phyloP scores from a whole-genome alignment of 2,797 vertebrate genomes.

The Acanthurus leucopareius region DNA sequence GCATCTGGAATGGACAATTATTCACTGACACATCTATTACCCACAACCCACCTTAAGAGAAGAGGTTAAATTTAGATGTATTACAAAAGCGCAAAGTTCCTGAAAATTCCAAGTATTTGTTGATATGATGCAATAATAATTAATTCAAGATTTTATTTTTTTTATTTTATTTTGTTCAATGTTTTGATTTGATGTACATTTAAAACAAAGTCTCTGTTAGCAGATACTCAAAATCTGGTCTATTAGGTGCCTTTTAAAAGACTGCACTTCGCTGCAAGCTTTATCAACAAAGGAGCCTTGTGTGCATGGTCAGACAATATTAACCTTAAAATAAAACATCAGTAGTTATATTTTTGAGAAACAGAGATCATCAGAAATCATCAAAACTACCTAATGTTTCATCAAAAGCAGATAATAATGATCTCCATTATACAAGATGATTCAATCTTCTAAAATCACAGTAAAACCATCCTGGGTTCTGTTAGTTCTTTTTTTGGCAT shows the following conservation, averaged over 20 bases:
- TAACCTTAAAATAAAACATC: neutral
- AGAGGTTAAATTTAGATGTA: no score
- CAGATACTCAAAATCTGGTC: neutral
- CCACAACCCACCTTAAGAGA: neutral
- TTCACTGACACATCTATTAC: conserved; percentile 10
- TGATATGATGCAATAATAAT: no score
- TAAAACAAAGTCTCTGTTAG: neutral
- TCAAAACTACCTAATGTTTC: neutral
- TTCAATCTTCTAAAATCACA: neutral
- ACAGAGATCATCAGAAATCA: neutral
- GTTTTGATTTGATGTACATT: neutral
- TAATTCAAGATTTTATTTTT: no score
- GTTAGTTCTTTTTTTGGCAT: neutral
- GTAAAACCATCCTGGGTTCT: conserved; percentile 1
- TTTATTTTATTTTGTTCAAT: neutral
- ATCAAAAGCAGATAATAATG: neutral
- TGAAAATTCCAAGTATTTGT: neutral
- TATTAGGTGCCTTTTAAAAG: neutral
- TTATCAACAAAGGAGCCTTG: neutral
- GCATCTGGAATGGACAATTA: conserved; percentile 3
- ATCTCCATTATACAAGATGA: neutral
- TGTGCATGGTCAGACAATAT: neutral
- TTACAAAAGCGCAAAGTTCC: neutral
- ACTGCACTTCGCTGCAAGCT: neutral
- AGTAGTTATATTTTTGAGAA: neutral